Evolutionary conservation across 1,140 invertebrate species (phyloP).

Genomic region (Drosophila parvula): DNA sequence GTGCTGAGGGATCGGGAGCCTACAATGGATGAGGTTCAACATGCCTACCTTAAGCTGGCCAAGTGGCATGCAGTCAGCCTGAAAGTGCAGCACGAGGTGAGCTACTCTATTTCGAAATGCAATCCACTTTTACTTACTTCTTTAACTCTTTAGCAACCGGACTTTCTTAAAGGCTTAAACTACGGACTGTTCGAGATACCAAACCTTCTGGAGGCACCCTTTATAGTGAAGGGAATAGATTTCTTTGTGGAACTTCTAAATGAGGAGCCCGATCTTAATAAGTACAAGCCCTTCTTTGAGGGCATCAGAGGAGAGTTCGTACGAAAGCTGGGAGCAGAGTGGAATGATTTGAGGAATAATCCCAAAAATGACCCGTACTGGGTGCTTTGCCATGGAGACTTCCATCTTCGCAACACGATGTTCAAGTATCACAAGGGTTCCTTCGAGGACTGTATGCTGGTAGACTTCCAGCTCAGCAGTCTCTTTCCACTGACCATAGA

Average conservation of each 20-base stretch:
- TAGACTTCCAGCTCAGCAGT: conserved; percentile 59
- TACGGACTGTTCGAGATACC: conserved; percentile 35
- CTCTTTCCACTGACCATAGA: conserved; percentile 50
- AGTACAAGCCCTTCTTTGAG: conserved; percentile 31
- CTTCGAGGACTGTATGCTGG: conserved; percentile 50
- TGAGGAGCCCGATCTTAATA: conserved; percentile 18
- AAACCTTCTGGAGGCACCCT: conserved; percentile 10
- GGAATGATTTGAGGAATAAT: conserved; percentile 6
- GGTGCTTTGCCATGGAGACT: conserved; percentile 45
- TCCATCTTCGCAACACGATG: conserved; percentile 63
- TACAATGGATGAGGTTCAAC: conserved; percentile 48
- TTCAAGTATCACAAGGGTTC: conserved; percentile 41
- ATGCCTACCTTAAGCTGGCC: conserved; percentile 51
- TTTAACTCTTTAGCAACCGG: conserved; percentile 22
- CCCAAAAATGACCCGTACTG: conserved; percentile 14
- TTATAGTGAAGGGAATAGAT: conserved; percentile 43
- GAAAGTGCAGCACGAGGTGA: conserved; percentile 51
- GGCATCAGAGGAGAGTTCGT: conserved; percentile 8
- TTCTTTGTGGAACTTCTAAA: conserved; percentile 47
- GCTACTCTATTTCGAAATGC: background rate
- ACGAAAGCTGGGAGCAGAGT: background rate
- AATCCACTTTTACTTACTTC: background rate
- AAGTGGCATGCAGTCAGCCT: conserved; percentile 68
- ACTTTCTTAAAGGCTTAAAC: conserved; percentile 37
- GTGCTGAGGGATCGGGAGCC: conserved; percentile 47